Evolutionary conservation across 2,113 vertebrate genomes (phyloP).

Genomic region (Pelmatolapia mariae): DNA sequence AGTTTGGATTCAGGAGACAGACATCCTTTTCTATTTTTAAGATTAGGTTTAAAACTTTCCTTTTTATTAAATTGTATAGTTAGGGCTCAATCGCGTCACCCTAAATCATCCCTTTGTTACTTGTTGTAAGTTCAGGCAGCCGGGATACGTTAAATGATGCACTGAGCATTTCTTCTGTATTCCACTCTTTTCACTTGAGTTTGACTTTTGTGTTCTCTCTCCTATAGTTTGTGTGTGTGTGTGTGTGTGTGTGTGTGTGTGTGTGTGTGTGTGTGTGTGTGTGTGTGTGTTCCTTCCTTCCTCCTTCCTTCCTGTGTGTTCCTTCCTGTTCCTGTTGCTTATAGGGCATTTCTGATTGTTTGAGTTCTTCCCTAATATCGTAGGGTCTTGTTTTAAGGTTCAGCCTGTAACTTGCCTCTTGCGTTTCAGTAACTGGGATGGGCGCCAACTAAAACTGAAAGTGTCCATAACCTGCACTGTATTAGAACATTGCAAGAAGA

Average conservation of each 20-base stretch:
- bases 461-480: background rate
- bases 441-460: background rate
- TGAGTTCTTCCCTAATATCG: background rate
- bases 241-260: background rate
- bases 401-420: background rate
- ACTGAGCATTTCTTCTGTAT: background rate
- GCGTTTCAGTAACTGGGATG: background rate
- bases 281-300: background rate
- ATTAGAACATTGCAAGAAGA: background rate
- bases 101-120: background rate
- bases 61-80: background rate
- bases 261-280: background rate
- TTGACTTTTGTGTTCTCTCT: background rate
- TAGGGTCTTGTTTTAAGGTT: background rate
- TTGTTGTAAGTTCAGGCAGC: background rate
- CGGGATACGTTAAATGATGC: background rate
- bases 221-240: background rate
- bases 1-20: background rate
- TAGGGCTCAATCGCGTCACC: rapidly evolving
- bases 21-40: background rate
- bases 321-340: background rate
- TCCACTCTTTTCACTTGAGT: background rate
- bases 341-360: background rate
- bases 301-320: background rate
- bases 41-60: background rate